phyloP scores from a whole-genome alignment of 2,113 vertebrate species.

The Loxodonta africana region DNA sequence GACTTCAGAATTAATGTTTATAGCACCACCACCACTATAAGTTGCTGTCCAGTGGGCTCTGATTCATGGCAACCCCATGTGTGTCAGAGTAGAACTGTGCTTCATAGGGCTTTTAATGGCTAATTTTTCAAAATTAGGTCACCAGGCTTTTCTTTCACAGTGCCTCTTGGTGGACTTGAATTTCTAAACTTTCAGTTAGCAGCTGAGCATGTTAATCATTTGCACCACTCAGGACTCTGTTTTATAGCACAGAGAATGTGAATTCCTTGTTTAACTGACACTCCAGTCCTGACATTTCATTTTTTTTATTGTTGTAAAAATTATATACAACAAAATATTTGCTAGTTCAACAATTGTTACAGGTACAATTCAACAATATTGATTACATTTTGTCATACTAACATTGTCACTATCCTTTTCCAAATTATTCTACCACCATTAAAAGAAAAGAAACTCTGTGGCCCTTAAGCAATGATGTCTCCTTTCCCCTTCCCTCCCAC shows the following conservation, averaged over 20 bases:
- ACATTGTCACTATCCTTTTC: too few relatives aligned
- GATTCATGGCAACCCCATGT: too few relatives aligned
- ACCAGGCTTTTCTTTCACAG: neutral
- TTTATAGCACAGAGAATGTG: neutral
- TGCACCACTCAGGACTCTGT: neutral
- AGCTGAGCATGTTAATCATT: too few relatives aligned
- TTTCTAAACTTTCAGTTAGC: neutral
- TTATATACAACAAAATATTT: too few relatives aligned
- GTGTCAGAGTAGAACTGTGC: neutral
- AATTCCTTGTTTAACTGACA: neutral
- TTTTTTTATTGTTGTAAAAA: neutral
- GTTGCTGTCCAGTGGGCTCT: neutral
- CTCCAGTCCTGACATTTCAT: constrained; percentile 2
- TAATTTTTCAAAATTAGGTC: neutral
- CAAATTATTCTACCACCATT: too few relatives aligned
- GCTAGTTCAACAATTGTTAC: too few relatives aligned
- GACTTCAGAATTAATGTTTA: constrained; percentile 28
- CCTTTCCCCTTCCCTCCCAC: neutral
- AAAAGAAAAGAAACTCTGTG: too few relatives aligned
- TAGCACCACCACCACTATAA: neutral
- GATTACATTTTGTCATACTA: too few relatives aligned
- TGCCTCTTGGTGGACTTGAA: neutral
- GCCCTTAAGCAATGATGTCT: neutral
- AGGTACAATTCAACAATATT: too few relatives aligned
- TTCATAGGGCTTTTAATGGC: neutral